Conservation (phyloP, 2,888 invertebrate genomes). For the Cerastis rubricosa region DNA sequence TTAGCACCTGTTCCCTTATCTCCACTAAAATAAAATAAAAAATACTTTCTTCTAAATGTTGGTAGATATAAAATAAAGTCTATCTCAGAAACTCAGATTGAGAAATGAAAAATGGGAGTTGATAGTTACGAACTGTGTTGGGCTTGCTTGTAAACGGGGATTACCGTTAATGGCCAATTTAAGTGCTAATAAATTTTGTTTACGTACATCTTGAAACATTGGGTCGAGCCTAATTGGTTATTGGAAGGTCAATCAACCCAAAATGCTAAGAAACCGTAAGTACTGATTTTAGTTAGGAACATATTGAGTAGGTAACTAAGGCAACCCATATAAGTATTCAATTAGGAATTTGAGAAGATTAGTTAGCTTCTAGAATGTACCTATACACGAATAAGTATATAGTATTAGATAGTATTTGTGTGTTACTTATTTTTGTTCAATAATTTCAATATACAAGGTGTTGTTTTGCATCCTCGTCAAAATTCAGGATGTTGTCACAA, state of each 20-base stretch:
- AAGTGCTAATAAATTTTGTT: constrained; percentile 61
- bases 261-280: constrained; percentile 13
- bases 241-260: constrained; percentile 25
- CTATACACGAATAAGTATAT: not conserved
- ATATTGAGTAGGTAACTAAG: not conserved
- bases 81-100: constrained; percentile 26
- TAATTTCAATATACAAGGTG: too few relatives aligned
- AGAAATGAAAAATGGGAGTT: constrained; percentile 62
- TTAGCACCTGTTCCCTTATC: too few relatives aligned
- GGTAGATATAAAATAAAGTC: constrained; percentile 19
- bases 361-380: not conserved
- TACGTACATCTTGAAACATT: constrained; percentile 43
- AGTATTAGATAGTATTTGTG: not conserved
- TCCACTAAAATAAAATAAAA: not conserved
- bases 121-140: constrained; percentile 38
- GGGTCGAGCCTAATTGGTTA: constrained; percentile 42
- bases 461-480: too few relatives aligned
- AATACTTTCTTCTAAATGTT: not conserved
- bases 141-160: constrained; percentile 41
- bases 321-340: not conserved
- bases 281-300: constrained; percentile 13
- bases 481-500: too few relatives aligned
- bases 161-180: constrained; percentile 62
- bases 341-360: not conserved
- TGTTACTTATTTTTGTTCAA: too few relatives aligned